These are phyloP conservation scores for Eolophus roseicapilla DNA, from an alignment of 2,113 vertebrate species.

Conservation along the genomic window DNA sequence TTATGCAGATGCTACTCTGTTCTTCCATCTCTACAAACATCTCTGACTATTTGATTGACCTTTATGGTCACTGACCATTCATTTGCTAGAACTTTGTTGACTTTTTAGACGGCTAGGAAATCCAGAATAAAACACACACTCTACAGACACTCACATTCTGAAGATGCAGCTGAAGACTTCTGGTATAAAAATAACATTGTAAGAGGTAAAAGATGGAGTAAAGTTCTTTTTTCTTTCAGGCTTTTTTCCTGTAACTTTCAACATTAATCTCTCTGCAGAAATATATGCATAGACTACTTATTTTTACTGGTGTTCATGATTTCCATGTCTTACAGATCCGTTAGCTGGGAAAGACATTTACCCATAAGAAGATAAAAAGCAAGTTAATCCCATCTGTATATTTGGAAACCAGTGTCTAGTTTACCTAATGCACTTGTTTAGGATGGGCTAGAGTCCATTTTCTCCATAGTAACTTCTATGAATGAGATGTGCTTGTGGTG, in stretches of 20 bases:
- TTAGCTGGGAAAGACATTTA: neutral
- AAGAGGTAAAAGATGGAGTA: neutral
- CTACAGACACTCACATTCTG: neutral
- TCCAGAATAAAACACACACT: neutral
- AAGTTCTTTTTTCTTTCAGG: neutral
- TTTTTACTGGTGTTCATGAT: neutral
- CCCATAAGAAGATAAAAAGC: neutral
- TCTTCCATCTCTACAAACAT: neutral
- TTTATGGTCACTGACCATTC: neutral
- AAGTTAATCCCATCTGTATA: rapidly evolving
- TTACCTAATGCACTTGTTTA: neutral
- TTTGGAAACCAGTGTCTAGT: neutral
- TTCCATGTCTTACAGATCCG: neutral
- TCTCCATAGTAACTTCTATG: neutral
- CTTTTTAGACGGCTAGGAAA: neutral
- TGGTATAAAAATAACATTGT: neutral
- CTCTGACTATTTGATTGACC: neutral
- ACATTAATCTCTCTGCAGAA: neutral
- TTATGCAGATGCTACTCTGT: neutral
- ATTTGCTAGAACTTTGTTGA: neutral
- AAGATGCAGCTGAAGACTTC: neutral
- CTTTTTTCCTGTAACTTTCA: neutral
- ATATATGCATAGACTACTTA: neutral
- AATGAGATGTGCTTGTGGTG: neutral
- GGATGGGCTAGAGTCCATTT: neutral